Base-by-base conservation (phyloP, 2,888 invertebrate genomes). In the Andrena bicolor region DNA sequence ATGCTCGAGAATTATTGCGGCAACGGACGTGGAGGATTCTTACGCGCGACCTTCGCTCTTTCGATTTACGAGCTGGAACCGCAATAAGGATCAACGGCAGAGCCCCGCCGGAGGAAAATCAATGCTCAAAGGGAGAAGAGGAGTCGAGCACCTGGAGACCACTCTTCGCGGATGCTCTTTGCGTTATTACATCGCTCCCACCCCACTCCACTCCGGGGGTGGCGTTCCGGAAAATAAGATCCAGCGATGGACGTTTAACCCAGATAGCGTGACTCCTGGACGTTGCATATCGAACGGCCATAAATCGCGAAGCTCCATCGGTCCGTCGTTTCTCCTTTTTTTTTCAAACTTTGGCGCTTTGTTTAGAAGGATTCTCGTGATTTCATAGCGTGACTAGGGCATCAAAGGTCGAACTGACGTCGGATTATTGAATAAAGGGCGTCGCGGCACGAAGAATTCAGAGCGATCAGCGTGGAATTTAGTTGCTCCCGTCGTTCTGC, bases 151-250 rank as follows among this genome's bases (percentile, higher is more conserved):
- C 80, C 83, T 84, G 82, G 85, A 90, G 88, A 87, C 83, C 85
- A 83, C 85, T 87, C 86, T 88, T 88, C 85, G 66, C 63, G 85
- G 83, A 84, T 85, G 81, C 86, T 88, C 87, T 85, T 87, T 86
- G 82, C 88, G 85, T 89, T 85, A 85, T 85, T 86, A 87, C 84
- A 85, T 76, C 80, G 71, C 28, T 60, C 69, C 28, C 35, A 8
- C n/a, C 56, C 23, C 48, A 28, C 7, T 10, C 2, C 23, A 10
- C 7, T n/a, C n/a, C 6, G 20, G 23, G 32, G 28, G 51, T 30
- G 69, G 65, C 35, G 58, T 83, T 71, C 58, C 58, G 51, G 75
- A 80, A 84, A 83, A 84, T 83, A 80, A 69, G 80, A 80, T 73
- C 74, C 61, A 23, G 60, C 51, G 71, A 69, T 73, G 78, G 72